Evolutionary conservation across 2,888 invertebrate species (phyloP).

Genomic region (Polymixis flavicincta): DNA sequence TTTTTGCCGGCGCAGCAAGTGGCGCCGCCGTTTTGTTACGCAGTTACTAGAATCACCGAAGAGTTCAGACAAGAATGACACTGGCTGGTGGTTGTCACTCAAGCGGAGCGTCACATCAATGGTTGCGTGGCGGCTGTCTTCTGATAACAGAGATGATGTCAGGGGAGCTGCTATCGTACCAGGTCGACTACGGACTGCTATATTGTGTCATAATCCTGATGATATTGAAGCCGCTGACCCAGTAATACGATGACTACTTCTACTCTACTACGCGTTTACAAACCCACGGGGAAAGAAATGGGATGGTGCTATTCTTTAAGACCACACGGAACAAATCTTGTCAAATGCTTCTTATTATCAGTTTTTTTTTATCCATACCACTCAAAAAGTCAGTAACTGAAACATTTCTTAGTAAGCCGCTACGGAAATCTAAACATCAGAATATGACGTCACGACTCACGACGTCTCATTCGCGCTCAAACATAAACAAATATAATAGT

Average conservation of each 20-base stretch:
- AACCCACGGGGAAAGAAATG: too few relatives aligned
- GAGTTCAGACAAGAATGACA: background rate
- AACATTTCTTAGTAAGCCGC: slow-evolving; percentile 6
- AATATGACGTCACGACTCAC: slow-evolving; percentile 49
- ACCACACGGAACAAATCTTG: background rate
- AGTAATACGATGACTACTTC: background rate
- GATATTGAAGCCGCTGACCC: background rate
- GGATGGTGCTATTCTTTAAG: too few relatives aligned
- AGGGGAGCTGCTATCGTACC: background rate
- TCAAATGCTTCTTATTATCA: background rate
- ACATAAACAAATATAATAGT: slow-evolving; percentile 50
- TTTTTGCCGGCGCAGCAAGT: background rate
- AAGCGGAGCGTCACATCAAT: background rate
- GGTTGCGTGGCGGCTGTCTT: background rate
- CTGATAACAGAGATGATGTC: background rate
- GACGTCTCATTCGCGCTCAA: slow-evolving; percentile 13
- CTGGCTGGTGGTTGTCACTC: background rate
- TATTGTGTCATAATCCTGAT: background rate
- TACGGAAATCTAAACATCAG: slow-evolving; percentile 2
- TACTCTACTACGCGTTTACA: too few relatives aligned
- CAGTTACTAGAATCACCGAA: background rate
- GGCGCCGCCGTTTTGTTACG: background rate
- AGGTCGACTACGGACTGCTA: background rate
- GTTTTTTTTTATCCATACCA: background rate
- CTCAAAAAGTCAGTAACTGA: background rate